Base-by-base conservation (phyloP, 2,113 vertebrate genomes). In the Takifugu bimaculatus region DNA sequence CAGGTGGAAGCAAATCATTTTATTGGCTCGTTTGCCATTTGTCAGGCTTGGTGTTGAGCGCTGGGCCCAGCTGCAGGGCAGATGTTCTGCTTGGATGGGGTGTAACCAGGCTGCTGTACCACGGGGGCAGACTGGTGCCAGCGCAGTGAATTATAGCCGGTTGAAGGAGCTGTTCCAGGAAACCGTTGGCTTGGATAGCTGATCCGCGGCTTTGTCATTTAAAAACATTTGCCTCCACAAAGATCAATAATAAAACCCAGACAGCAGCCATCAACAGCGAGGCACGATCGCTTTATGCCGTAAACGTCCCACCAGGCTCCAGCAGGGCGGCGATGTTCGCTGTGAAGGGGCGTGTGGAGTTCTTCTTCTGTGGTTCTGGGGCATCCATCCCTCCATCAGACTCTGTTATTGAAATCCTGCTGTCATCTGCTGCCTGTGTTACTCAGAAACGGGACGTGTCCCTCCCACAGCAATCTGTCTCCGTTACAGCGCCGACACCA, bases 381-480 rank as follows among this genome's bases (percentile, higher is more conserved):
- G 64, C 4, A 49, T 63, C 57, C 60, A 35, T 54, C 55, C 45
- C 54, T 35, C 57, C 57, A 68, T 48, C 71, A 72, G 65, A 54
- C 61, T 70, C 49, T 82, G 58, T 76, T 61, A 79, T 60, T 75
- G 69, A 72, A 74, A 72, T 70, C 72, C 74, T 32, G 60, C 59
- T 81, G 83, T 86, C 82, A 65, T 76, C 69, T 88, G 84, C 69
- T 80, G 79, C 77, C 77, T 47, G 55, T 71, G 75, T 85, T 78
- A 77, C 77, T 88, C 57, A 77, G 60, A 87, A 85, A 83, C 74
- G 77, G 80, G 81, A 83, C 69, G 14, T 29, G 66, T 79, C 78
- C 81, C 88, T 82, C 88, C 87, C 80, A 87, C 85, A 15, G 42
- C 84, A 90, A 85, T 90, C 88, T 90, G 88, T 85, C 83, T 72